These are phyloP conservation scores for Watersipora subatra DNA, from an alignment of 1,140 invertebrate species.

Conservation along the genomic window DNA sequence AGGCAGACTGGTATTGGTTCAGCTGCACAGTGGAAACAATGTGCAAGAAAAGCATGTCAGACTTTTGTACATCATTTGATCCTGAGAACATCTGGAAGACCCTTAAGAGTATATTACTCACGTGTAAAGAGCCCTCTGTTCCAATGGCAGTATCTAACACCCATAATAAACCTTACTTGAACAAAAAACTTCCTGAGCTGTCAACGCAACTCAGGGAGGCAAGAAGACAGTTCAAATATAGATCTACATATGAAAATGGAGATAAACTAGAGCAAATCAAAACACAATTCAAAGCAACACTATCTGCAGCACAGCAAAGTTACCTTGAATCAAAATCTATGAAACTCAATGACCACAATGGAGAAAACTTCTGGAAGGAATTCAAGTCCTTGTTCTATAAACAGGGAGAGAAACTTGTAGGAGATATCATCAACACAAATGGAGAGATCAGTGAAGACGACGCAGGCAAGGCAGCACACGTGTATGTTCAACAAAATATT, in stretches of 20 bases:
- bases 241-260: neutral
- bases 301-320: neutral
- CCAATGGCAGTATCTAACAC: neutral
- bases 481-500: neutral
- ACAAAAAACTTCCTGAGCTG: neutral
- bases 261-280: neutral
- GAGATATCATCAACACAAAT: neutral
- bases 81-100: neutral
- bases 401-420: neutral
- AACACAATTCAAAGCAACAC: neutral
- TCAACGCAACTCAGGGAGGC: neutral
- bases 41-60: neutral
- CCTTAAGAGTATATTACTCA: neutral
- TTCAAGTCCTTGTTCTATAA: neutral
- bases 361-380: neutral
- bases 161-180: neutral
- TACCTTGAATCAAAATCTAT: neutral
- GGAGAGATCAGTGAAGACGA: neutral
- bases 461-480: neutral
- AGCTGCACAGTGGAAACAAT: neutral
- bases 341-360: neutral
- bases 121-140: neutral
- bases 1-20: neutral
- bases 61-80: neutral
- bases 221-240: neutral